Evolutionary conservation across 2,113 vertebrate genomes (phyloP).

Genomic region (Chaenogobius annularis): DNA sequence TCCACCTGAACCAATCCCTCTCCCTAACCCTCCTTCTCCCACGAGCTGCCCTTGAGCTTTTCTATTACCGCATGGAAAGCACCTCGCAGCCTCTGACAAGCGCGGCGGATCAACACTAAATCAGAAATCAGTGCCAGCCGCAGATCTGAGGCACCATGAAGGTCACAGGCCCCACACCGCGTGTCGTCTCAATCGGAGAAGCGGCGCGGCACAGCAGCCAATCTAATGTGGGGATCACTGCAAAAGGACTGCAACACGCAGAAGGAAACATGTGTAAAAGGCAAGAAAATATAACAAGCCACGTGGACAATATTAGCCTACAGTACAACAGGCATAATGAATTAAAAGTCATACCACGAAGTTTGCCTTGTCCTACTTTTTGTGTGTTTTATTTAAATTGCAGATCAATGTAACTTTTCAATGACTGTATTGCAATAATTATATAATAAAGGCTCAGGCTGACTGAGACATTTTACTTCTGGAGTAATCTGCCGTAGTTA

Average conservation of each 20-base stretch:
- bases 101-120: constrained; percentile 99
- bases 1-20: constrained; percentile 63
- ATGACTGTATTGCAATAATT: neutral
- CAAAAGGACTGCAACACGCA: constrained; percentile 23
- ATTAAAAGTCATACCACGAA: no score
- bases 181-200: constrained; percentile 98
- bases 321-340: neutral
- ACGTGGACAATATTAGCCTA: constrained; percentile 1
- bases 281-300: neutral
- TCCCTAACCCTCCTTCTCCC: constrained; percentile 66
- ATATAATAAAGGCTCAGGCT: neutral
- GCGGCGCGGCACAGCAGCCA: constrained; percentile 82
- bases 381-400: neutral
- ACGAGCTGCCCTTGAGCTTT: constrained; percentile 97
- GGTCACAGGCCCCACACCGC: constrained; percentile 97
- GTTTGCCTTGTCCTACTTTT: neutral
- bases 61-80: constrained; percentile 99
- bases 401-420: neutral
- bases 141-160: constrained; percentile 99
- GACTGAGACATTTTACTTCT: neutral
- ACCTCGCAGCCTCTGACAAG: constrained; percentile 99
- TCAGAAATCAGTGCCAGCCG: constrained; percentile 99
- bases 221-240: constrained; percentile 39
- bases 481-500: neutral
- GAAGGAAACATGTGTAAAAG: constrained; percentile 13